Percentiles rank a stretch among this genome's conserved stretches.
These are phyloP conservation scores for Oreochromis aureus DNA, from an alignment of 2,113 vertebrate species.

Conservation along the genomic window DNA sequence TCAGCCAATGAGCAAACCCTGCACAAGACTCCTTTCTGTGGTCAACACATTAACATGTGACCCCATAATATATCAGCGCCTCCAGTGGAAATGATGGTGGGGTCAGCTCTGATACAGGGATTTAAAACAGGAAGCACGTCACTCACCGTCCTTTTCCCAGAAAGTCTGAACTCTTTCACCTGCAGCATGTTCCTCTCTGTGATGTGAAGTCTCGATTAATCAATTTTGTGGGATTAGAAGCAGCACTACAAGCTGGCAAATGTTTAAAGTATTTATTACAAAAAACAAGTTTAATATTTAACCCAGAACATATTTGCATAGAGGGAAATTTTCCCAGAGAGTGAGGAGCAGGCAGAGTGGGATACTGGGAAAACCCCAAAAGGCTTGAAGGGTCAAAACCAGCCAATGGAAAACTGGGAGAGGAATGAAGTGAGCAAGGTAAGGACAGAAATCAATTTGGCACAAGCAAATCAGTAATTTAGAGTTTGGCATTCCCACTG, in stretches of 20 bases:
- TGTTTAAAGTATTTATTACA: not conserved
- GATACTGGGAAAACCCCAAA: not conserved
- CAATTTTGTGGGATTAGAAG: not conserved
- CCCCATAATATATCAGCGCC: not conserved
- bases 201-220: not conserved
- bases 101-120: rapidly evolving
- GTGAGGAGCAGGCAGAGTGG: not conserved
- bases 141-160: too few species aligned
- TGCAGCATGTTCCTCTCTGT: not conserved
- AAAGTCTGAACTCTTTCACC: rapidly evolving
- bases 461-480: not conserved
- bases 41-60: not conserved
- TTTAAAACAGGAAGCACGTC: too few species aligned
- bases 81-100: not conserved
- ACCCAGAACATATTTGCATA: not conserved
- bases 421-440: not conserved
- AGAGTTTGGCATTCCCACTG: not conserved
- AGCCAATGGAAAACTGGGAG: not conserved
- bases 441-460: not conserved
- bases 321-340: not conserved
- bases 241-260: not conserved
- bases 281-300: not conserved
- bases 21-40: not conserved
- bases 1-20: not conserved
- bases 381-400: not conserved